phyloP scores from a whole-genome alignment of 1,140 invertebrate species.

The Hylaeus volcanicus region DNA sequence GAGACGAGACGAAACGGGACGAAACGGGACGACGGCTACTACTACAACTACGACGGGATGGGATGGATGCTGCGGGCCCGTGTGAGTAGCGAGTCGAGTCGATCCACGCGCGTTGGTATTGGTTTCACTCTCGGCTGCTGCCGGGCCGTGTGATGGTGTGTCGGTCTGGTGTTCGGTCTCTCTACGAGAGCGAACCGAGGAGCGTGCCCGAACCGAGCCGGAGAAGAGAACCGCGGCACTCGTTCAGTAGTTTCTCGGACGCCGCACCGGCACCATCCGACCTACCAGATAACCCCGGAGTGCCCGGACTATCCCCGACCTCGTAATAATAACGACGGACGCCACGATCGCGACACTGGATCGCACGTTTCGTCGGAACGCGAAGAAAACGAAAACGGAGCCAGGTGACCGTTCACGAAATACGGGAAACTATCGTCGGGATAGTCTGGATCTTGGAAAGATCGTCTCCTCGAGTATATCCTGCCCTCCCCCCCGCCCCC shows the following conservation, averaged over 20 bases:
- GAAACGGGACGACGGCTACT: conserved; percentile 19
- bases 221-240: conserved; percentile 77
- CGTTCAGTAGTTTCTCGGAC: conserved; percentile 80
- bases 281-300: conserved; percentile 57
- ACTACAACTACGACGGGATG: conserved; percentile 53
- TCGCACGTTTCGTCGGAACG: conserved; percentile 5
- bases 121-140: conserved; percentile 72
- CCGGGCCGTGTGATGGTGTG: conserved; percentile 44
- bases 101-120: conserved; percentile 60
- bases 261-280: conserved; percentile 78
- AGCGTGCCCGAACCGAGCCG: conserved; percentile 74
- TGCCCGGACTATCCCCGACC: conserved; percentile 40
- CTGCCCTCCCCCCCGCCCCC: too few species aligned
- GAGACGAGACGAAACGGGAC: conserved; percentile 51
- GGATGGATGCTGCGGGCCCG: conserved; percentile 65
- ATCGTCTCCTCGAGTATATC: too few species aligned
- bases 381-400: neutral
- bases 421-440: neutral
- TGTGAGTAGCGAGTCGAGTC: conserved; percentile 67
- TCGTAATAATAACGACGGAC: conserved; percentile 26
- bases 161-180: conserved; percentile 61
- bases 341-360: conserved; percentile 23
- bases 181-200: conserved; percentile 69
- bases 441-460: too few species aligned
- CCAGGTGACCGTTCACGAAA: neutral